Evolutionary conservation across 2,113 vertebrate genomes (phyloP).

Genomic region (Microtus montanus): DNA sequence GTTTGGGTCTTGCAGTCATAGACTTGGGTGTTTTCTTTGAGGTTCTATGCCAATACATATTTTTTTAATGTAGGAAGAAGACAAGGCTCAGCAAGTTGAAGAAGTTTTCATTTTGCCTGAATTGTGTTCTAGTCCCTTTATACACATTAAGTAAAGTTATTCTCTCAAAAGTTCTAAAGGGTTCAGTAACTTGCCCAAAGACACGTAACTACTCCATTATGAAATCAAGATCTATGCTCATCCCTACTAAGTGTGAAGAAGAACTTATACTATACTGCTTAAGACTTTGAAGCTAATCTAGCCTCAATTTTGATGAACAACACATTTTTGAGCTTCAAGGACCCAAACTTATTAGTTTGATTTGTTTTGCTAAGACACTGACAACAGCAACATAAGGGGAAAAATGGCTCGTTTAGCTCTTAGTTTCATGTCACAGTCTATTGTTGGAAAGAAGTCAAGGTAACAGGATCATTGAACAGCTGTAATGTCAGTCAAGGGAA

Average conservation of each 20-base stretch:
- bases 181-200: not conserved
- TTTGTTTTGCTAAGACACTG: not conserved
- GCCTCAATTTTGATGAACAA: not conserved
- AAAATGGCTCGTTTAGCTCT: not conserved
- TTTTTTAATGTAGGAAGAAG: not conserved
- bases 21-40: not conserved
- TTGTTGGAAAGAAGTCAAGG: not conserved
- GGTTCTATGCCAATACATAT: too few relatives aligned
- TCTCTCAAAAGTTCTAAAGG: not conserved
- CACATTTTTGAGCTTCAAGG: not conserved
- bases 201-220: not conserved
- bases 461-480: not conserved
- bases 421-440: not conserved
- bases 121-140: not conserved
- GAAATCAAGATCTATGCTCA: not conserved
- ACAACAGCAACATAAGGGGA: not conserved
- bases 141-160: not conserved
- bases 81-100: not conserved
- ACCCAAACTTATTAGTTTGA: not conserved
- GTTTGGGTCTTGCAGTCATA: fast-evolving
- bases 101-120: not conserved
- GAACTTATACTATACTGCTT: not conserved
- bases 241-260: not conserved
- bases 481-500: not conserved
- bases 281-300: not conserved